phyloP scores from a whole-genome alignment of 2,113 vertebrate species.

The Bujurquina vittata region DNA sequence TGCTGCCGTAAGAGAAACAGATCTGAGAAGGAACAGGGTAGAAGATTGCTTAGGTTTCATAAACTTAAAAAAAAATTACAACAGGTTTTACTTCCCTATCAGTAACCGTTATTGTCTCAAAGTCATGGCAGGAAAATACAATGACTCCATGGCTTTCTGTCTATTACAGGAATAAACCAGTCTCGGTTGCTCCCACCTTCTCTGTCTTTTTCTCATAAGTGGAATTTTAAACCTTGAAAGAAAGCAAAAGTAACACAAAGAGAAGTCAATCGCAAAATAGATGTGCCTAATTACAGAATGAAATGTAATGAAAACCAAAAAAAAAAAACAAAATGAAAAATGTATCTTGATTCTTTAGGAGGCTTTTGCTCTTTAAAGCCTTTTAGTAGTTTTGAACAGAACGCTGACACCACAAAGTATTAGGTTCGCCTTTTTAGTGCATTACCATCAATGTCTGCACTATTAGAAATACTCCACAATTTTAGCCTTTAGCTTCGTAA shows the following conservation, averaged over 20 bases:
- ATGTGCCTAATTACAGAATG: not conserved
- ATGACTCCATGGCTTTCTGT: not conserved
- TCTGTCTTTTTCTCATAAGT: not conserved
- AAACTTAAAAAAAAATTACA: conserved; percentile 40
- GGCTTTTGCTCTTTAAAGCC: not conserved
- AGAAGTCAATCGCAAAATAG: conserved; percentile 5
- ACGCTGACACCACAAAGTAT: not conserved
- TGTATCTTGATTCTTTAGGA: not conserved
- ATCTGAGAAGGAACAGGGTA: conserved; percentile 9
- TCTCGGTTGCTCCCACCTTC: not conserved
- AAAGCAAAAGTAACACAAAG: not conserved
- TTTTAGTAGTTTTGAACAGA: not conserved
- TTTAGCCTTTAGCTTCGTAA: not conserved
- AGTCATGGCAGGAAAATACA: not conserved
- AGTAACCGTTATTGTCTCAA: not conserved
- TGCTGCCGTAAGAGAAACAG: conserved; percentile 18
- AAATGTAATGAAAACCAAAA: not conserved
- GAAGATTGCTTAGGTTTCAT: not conserved
- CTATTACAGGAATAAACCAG: not conserved
- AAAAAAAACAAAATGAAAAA: conserved; percentile 1
- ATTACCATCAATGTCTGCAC: not conserved
- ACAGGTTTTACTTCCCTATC: not conserved
- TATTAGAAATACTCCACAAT: not conserved
- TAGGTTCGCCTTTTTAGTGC: not conserved
- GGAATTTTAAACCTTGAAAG: not conserved